phyloP scores from a whole-genome alignment of 2,888 invertebrate species.

The Drosophila mulleri region DNA sequence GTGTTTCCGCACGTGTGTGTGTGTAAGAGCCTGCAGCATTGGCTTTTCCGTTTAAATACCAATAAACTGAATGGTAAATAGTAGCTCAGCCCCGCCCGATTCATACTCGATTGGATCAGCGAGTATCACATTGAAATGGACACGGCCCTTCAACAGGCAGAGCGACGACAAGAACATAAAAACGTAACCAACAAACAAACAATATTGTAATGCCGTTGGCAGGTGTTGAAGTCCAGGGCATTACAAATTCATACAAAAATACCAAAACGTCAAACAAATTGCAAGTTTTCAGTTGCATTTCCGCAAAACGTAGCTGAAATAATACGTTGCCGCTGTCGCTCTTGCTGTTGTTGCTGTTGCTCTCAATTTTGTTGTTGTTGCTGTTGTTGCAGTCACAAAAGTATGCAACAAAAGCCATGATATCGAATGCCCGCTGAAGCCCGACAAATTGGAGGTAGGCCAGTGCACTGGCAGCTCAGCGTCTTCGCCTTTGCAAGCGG shows the following conservation, averaged over 20 bases:
- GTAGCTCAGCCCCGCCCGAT: conserved; percentile 22
- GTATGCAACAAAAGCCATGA: conserved; percentile 68
- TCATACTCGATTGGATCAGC: conserved; percentile 4
- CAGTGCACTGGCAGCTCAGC: conserved; percentile 55
- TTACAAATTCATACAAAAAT: conserved; percentile 76
- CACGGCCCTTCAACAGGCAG: conserved; percentile 25
- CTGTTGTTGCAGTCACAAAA: conserved; percentile 38
- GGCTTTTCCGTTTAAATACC: conserved; percentile 65
- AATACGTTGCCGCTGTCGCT: conserved; percentile 57
- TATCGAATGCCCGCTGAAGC: conserved; percentile 63
- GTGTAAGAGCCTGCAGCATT: conserved; percentile 12
- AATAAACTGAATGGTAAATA: conserved; percentile 67
- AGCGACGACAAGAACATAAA: conserved; percentile 37
- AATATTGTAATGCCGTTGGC: conserved; percentile 50
- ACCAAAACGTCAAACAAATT: conserved; percentile 78
- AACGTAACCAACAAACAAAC: conserved; percentile 33
- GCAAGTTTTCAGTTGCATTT: conserved; percentile 80
- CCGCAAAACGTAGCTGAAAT: conserved; percentile 77
- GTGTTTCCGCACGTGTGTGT: conserved; percentile 26
- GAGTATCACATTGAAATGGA: conserved; percentile 7
- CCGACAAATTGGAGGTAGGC: conserved; percentile 76
- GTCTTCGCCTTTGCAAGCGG: conserved; percentile 52
- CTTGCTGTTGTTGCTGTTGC: not conserved
- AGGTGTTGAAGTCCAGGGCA: conserved; percentile 73
- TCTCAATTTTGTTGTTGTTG: not conserved